Percentiles rank a stretch among this genome's conserved stretches.
Conservation (phyloP, 1,140 invertebrate genomes). For the Aphis gossypii region DNA sequence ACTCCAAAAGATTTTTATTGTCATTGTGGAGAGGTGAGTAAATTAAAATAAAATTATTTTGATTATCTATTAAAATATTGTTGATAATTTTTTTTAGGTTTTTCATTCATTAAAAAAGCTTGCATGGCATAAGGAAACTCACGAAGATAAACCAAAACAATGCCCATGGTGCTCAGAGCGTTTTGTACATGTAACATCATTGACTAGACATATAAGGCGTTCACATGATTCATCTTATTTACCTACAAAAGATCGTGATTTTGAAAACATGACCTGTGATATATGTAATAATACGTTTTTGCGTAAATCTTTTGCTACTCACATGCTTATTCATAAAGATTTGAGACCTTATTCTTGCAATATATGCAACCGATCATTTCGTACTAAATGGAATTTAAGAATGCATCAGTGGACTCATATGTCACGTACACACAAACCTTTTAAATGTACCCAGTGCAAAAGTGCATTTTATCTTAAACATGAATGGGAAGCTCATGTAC, state of each 20-base stretch:
- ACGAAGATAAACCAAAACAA: constrained; percentile 81
- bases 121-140: constrained; percentile 84
- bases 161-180: constrained; percentile 84
- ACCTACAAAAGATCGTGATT: constrained; percentile 67
- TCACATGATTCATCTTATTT: constrained; percentile 81
- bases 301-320: constrained; percentile 78
- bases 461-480: constrained; percentile 81
- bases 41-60: neutral
- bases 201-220: constrained; percentile 82
- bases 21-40: constrained; percentile 73
- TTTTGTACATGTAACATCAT: constrained; percentile 80
- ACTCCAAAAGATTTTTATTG: constrained; percentile 81
- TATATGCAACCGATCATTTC: constrained; percentile 84
- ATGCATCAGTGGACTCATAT: constrained; percentile 90
- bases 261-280: constrained; percentile 79
- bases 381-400: constrained; percentile 88
- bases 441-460: constrained; percentile 83
- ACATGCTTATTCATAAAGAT: constrained; percentile 80
- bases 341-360: constrained; percentile 78
- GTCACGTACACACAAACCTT: constrained; percentile 81
- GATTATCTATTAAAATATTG: neutral
- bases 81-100: neutral
- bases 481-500: constrained; percentile 84
- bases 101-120: constrained; percentile 82
- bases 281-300: constrained; percentile 82